phyloP scores from a whole-genome alignment of 2,113 vertebrate species.

The Zapus hudsonius region DNA sequence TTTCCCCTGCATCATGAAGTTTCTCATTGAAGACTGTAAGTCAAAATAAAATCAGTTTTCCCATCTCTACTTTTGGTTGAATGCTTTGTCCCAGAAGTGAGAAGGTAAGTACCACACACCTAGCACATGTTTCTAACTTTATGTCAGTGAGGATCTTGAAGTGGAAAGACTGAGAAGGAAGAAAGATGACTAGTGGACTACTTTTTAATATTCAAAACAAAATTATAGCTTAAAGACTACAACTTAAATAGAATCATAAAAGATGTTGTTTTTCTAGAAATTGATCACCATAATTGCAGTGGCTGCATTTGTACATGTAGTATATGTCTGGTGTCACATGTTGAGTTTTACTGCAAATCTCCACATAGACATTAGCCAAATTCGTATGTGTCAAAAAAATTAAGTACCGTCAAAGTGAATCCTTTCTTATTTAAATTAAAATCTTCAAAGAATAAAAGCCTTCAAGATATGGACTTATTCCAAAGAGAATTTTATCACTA shows the following conservation, averaged over 20 bases:
- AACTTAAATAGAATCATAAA: neutral
- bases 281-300: no score
- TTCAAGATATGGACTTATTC: neutral
- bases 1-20: no score
- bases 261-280: neutral
- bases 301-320: neutral
- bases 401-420: neutral
- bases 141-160: neutral
- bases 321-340: neutral
- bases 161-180: neutral
- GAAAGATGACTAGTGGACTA: neutral
- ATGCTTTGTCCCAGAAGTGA: no score
- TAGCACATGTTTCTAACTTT: neutral
- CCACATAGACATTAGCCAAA: neutral
- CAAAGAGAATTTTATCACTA: neutral
- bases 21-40: no score
- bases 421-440: slow-evolving; percentile 1
- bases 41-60: no score
- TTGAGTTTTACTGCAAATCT: neutral
- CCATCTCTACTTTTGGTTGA: no score
- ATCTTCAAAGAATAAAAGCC: neutral
- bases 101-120: no score
- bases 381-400: neutral
- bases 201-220: neutral
- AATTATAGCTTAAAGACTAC: neutral